Evolutionary conservation across 2,113 vertebrate species (phyloP).

Genomic region (Ceyx cyanopectus): DNA sequence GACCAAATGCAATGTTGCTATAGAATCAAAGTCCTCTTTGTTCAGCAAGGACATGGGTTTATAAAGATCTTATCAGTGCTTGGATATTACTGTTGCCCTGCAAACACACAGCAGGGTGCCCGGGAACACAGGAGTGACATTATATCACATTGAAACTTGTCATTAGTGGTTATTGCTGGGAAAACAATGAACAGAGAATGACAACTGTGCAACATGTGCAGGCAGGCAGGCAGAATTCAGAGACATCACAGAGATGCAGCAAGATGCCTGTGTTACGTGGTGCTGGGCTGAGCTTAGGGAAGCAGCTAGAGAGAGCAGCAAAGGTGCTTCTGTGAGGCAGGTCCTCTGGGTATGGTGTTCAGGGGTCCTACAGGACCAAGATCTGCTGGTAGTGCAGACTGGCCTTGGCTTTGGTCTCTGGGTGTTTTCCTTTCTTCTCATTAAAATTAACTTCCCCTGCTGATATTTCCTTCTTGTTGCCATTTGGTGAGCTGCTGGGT

Average conservation of each 20-base stretch:
- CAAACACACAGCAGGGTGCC: background rate
- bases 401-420: background rate
- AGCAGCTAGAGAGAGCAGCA: background rate
- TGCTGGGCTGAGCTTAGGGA: background rate
- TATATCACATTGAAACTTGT: background rate
- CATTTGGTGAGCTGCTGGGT: background rate
- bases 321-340: background rate
- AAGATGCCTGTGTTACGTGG: background rate
- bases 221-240: background rate
- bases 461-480: background rate
- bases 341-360: background rate
- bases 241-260: background rate
- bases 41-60: conserved; percentile 15
- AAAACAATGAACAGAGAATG: background rate
- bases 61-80: conserved; percentile 43
- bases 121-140: background rate
- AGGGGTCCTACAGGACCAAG: background rate
- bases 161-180: background rate
- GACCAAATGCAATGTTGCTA: background rate
- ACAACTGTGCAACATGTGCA: background rate
- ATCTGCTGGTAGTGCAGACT: background rate
- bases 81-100: background rate
- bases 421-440: background rate
- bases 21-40: conserved; percentile 63
- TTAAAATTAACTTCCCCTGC: background rate